Evolutionary conservation across 2,113 vertebrate species (phyloP), one percentile per base, ranked within the genome.

Genomic region (Sapayoa aenigma): DNA sequence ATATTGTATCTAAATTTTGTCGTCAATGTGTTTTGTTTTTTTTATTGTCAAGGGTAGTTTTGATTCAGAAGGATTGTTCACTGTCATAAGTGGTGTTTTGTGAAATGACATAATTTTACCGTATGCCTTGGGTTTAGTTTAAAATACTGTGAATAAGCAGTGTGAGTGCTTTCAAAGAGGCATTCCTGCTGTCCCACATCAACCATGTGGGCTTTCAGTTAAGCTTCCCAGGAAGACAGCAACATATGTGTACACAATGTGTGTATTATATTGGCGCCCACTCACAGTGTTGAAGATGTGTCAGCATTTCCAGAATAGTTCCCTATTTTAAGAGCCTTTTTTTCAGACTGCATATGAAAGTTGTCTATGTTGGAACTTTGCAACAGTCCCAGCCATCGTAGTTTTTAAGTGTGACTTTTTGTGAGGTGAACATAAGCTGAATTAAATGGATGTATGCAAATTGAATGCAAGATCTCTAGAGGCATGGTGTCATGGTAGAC

Each of bases 111-210:
- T 89, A 33, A 88, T 58, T 79, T 35, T 84, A 44, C 77, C 84
- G 92, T 95, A 93, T 93, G 84, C 82, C 67, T 84, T 86, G 42
- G 72, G 35, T 84, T 88, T 91, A 19, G 2, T 96, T 89, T 92
- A 86, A 94, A 94, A 84, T 77, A 73, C 12, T 96, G 50, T 89
- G 82, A 97, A 71, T 94, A 80, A 94, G 81, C 88, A 90, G 87
- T 86, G 90, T 76, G 55, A 95, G 63, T 73, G 53, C 80, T 96
- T 97, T 96, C 92, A 95, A 84, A 97, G 84, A 97, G 93, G 72
- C 75, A 96, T 96, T 95, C 90, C 96, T 97, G 87, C 96, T 97
- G 95, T 96, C 95, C 96, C 96, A 95, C 80, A 97, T 96, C 89
- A 96, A 76, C 89, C 66, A 33, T 85, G 74, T 89, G 96, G 93